Conservation (phyloP, 1,140 invertebrate genomes). For the Proales similis region DNA sequence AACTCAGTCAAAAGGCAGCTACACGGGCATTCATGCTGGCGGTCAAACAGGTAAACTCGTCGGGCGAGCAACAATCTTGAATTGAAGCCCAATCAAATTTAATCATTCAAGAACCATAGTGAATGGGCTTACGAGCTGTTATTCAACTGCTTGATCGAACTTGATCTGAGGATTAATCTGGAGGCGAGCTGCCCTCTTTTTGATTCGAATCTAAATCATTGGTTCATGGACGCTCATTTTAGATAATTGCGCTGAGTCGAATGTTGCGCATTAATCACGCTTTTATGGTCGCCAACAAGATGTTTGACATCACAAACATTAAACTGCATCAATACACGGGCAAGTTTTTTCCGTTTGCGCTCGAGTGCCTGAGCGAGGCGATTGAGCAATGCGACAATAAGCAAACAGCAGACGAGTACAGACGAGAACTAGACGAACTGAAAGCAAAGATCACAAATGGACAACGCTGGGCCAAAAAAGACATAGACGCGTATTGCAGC, state of each 20-base stretch:
- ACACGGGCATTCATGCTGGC: constrained; percentile 6
- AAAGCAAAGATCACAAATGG: too few species aligned
- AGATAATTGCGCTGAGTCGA: constrained; percentile 31
- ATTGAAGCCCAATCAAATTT: background rate
- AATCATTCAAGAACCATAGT: constrained; percentile 3
- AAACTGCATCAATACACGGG: constrained; percentile 4
- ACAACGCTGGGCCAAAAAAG: too few species aligned
- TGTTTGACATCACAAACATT: constrained; percentile 10
- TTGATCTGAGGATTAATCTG: constrained; percentile 12
- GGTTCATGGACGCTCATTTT: background rate
- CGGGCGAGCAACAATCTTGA: background rate
- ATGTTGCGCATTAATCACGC: constrained; percentile 1
- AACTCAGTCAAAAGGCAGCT: constrained; percentile 4
- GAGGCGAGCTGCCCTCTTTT: constrained; percentile 8
- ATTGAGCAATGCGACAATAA: too few species aligned
- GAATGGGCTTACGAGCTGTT: background rate
- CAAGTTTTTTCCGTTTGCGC: constrained; percentile 27
- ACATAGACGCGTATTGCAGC: too few species aligned
- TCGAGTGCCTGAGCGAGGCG: too few species aligned
- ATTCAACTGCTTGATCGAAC: background rate
- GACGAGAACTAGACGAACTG: too few species aligned
- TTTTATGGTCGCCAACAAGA: constrained; percentile 20
- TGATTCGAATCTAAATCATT: background rate
- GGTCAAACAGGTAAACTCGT: constrained; percentile 1
- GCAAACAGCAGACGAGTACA: too few species aligned